These are phyloP conservation scores for Athripsodes cinereus DNA, from an alignment of 2,888 invertebrate species.

Conservation along the genomic window DNA sequence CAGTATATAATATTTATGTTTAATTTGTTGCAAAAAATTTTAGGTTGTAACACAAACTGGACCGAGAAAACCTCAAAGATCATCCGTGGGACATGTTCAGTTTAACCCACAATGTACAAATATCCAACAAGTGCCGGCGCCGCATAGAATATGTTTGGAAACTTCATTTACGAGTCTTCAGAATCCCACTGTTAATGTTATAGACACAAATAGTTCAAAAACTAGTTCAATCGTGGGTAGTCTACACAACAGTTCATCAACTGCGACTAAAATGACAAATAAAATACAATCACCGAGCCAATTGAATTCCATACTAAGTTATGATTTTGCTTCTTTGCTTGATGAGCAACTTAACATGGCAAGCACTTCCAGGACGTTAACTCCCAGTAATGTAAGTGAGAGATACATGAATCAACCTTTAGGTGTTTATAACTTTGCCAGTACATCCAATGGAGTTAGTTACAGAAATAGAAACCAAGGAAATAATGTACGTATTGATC, in stretches of 20 bases:
- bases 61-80: conserved; percentile 70
- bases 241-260: conserved; percentile 24
- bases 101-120: conserved; percentile 40
- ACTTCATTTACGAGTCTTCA: conserved; percentile 70
- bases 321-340: conserved; percentile 39
- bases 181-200: conserved; percentile 39
- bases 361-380: conserved; percentile 20
- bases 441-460: conserved; percentile 21
- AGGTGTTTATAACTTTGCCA: conserved; percentile 25
- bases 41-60: conserved; percentile 75
- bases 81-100: conserved; percentile 34
- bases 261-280: conserved; percentile 21
- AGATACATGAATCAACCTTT: conserved; percentile 23
- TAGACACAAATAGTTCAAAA: conserved; percentile 21
- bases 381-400: conserved; percentile 23
- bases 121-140: conserved; percentile 38
- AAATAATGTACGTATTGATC: conserved; percentile 21
- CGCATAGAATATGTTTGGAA: conserved; percentile 60
- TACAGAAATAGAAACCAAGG: conserved; percentile 17
- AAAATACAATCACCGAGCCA: conserved; percentile 34
- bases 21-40: conserved; percentile 24
- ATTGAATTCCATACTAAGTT: conserved; percentile 38
- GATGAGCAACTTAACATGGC: conserved; percentile 32
- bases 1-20: not conserved
- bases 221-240: conserved; percentile 25